A percentile compares a stretch with the other conserved stretches of the same genome.
phyloP scores from a whole-genome alignment of 2,797 vertebrate species.

The Pangasius mekongensis region DNA sequence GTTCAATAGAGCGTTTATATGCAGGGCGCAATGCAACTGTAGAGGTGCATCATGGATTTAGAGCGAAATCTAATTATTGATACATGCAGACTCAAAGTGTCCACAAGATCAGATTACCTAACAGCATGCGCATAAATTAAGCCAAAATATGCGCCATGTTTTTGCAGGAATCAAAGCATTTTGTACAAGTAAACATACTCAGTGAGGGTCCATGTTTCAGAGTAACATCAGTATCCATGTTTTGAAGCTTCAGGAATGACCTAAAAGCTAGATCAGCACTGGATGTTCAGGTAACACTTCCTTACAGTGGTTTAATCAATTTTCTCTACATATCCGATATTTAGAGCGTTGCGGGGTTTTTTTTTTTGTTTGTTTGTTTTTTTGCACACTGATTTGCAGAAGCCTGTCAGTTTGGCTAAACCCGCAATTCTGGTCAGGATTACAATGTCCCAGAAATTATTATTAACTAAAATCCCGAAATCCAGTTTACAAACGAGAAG shows the following conservation, averaged over 20 bases:
- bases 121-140: not conserved
- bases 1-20: not conserved
- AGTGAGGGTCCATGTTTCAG: not conserved
- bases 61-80: not conserved
- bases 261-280: not conserved
- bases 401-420: not conserved
- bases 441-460: not conserved
- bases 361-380: not conserved
- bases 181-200: not conserved
- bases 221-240: not conserved
- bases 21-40: not conserved
- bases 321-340: not conserved
- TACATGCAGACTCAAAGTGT: not conserved
- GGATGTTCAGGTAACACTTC: not conserved
- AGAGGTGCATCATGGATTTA: not conserved
- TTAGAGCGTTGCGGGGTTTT: not conserved
- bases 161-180: not conserved
- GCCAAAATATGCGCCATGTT: not conserved
- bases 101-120: not conserved
- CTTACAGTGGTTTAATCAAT: not conserved
- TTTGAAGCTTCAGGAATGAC: not conserved
- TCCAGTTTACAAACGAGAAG: not conserved
- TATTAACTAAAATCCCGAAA: not conserved
- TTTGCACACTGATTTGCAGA: not conserved
- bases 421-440: not conserved